Conservation (phyloP, 2,797 vertebrate genomes). For the Rhinichthys osculus region DNA sequence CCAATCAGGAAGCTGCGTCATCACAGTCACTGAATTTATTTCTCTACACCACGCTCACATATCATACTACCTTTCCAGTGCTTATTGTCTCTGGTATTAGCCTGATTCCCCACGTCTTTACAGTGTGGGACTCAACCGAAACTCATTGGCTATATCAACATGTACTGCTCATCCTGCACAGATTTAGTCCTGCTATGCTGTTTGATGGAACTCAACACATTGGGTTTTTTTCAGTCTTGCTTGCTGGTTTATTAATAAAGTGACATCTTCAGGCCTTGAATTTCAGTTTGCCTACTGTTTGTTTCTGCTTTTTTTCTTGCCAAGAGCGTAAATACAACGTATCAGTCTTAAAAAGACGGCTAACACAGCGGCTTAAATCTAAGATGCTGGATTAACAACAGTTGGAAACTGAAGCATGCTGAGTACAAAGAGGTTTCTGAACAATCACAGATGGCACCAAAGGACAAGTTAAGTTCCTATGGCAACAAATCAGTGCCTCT, state of each 20-base stretch:
- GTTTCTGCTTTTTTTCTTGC: neutral
- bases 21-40: neutral
- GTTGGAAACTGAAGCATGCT: conserved; percentile 39
- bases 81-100: conserved; percentile 54
- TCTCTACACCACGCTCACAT: neutral
- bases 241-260: conserved; percentile 79
- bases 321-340: neutral
- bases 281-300: neutral
- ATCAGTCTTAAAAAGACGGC: neutral
- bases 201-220: conserved; percentile 58
- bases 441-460: conserved; percentile 46
- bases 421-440: conserved; percentile 42
- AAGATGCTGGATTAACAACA: conserved; percentile 40
- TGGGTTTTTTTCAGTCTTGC: conserved; percentile 71
- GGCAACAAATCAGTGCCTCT: conserved; percentile 30
- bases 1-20: neutral
- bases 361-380: conserved; percentile 29
- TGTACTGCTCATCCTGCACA: conserved; percentile 21
- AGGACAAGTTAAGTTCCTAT: conserved; percentile 30
- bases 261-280: conserved; percentile 67
- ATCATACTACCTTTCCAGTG: conserved; percentile 2
- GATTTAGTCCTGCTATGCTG: conserved; percentile 58
- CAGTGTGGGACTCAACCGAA: conserved; percentile 59
- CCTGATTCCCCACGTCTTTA: conserved; percentile 67
- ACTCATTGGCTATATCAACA: neutral